A percentile compares a stretch with the other conserved stretches of the same genome.
phyloP scores from a whole-genome alignment of 2,888 invertebrate species.

The Ophion ellenae region DNA sequence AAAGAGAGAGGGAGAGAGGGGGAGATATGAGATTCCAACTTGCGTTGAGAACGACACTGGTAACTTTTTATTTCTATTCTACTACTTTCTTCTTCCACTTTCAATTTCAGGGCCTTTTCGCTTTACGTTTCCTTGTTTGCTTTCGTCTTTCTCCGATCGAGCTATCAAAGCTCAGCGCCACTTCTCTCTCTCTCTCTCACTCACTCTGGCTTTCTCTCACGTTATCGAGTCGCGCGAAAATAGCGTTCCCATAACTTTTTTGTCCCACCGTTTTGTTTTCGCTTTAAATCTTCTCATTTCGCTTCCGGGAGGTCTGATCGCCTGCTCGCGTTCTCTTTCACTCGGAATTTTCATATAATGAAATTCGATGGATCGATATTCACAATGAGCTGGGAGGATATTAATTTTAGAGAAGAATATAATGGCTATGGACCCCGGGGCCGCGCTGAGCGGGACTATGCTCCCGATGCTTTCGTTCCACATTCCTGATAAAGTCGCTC shows the following conservation, averaged over 20 bases:
- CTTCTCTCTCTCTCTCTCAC: not conserved
- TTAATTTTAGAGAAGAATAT: slow-evolving; percentile 27
- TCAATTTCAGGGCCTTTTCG: slow-evolving; percentile 55
- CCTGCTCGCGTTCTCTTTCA: not conserved
- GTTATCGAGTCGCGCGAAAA: slow-evolving; percentile 2
- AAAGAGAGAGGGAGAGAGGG: not conserved
- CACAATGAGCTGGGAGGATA: slow-evolving; percentile 21
- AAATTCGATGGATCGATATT: slow-evolving; percentile 34
- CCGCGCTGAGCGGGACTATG: not conserved
- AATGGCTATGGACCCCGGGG: slow-evolving; percentile 2
- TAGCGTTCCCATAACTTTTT: slow-evolving; percentile 11
- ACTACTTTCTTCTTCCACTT: slow-evolving; percentile 72
- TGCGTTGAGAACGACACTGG: slow-evolving; percentile 48
- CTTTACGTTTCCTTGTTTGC: slow-evolving; percentile 50
- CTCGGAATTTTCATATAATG: slow-evolving; percentile 43
- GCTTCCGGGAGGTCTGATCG: not conserved
- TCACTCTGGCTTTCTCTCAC: not conserved
- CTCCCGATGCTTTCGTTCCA: not conserved
- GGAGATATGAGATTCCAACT: slow-evolving; percentile 53
- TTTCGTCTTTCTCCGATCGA: slow-evolving; percentile 38
- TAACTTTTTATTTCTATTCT: slow-evolving; percentile 37
- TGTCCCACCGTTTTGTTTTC: slow-evolving; percentile 8
- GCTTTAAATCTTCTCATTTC: slow-evolving; percentile 22
- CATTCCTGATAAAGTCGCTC: not conserved
- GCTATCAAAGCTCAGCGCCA: slow-evolving; percentile 14